phyloP scores from a whole-genome alignment of 2,888 invertebrate genomes.

The Agrenia bidenticulata region DNA sequence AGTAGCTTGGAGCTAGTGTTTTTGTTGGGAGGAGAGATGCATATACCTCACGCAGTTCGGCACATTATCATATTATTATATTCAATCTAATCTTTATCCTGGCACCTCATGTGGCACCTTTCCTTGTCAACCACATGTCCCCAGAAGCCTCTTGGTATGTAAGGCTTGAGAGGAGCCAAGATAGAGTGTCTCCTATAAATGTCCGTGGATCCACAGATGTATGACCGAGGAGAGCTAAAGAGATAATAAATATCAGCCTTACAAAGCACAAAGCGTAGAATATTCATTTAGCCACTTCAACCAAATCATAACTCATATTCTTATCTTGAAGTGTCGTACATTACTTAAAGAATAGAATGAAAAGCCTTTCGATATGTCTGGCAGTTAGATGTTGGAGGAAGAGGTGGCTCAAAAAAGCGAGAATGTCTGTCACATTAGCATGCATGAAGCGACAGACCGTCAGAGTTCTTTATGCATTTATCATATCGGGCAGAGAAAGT shows the following conservation, averaged over 20 bases:
- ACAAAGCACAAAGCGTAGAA: not conserved
- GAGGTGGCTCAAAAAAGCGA: conserved; percentile 46
- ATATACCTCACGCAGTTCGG: conserved; percentile 22
- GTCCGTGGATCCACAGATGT: too few species aligned
- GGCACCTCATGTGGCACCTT: conserved; percentile 28
- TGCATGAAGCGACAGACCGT: conserved; percentile 52
- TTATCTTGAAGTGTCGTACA: conserved; percentile 31
- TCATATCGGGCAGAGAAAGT: conserved; percentile 6
- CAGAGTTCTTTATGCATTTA: conserved; percentile 36
- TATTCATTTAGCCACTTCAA: conserved; percentile 33
- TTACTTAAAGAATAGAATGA: conserved; percentile 2
- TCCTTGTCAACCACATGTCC: not conserved
- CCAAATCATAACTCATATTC: conserved; percentile 43
- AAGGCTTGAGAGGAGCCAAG: too few species aligned
- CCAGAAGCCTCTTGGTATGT: not conserved
- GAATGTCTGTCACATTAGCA: conserved; percentile 53
- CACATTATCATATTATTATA: conserved; percentile 19
- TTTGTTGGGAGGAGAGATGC: not conserved
- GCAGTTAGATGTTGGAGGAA: not conserved
- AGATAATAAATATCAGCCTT: conserved; percentile 25
- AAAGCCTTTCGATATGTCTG: conserved; percentile 9
- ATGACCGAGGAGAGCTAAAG: not conserved
- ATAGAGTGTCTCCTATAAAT: too few species aligned
- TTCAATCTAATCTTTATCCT: conserved; percentile 15
- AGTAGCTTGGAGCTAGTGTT: too few species aligned